Percentiles rank a stretch among this genome's conserved stretches.
Evolutionary conservation across 1,140 invertebrate genomes (phyloP).

Genomic region (Drosophila sucinea): DNA sequence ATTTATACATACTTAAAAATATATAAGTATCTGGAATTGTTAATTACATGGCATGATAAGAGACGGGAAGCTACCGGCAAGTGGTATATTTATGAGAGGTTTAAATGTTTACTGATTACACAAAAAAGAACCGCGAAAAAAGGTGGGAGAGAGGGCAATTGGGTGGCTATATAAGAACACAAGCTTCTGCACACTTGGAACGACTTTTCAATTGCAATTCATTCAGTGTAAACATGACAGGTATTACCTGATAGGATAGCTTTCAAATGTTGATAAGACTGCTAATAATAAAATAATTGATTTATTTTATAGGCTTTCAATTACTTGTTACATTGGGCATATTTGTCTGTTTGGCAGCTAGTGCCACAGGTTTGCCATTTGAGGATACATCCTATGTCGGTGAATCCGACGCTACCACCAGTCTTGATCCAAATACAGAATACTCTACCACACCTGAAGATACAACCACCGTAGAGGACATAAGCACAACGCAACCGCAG

Average conservation of each 20-base stretch:
- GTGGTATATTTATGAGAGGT: neutral
- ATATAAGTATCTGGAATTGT: neutral
- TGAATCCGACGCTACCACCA: neutral
- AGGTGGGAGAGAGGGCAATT: neutral
- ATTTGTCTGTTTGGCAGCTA: neutral
- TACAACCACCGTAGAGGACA: conserved; percentile 8
- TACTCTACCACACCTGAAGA: neutral
- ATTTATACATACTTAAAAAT: neutral
- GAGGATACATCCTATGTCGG: conserved; percentile 15
- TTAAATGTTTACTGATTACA: neutral
- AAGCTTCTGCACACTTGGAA: neutral
- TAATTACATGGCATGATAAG: neutral
- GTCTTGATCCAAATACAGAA: conserved; percentile 20
- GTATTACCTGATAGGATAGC: neutral
- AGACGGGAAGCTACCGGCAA: too few relatives aligned
- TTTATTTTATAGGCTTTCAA: neutral
- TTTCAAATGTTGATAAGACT: neutral
- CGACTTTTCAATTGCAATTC: neutral
- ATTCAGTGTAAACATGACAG: neutral
- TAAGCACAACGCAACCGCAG: conserved; percentile 23
- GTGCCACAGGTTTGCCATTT: neutral
- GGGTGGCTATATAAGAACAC: neutral
- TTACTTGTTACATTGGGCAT: neutral
- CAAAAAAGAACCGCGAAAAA: neutral
- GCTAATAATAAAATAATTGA: neutral